phyloP scores from a whole-genome alignment of 2,888 invertebrate species.

The Suillia variegata region DNA sequence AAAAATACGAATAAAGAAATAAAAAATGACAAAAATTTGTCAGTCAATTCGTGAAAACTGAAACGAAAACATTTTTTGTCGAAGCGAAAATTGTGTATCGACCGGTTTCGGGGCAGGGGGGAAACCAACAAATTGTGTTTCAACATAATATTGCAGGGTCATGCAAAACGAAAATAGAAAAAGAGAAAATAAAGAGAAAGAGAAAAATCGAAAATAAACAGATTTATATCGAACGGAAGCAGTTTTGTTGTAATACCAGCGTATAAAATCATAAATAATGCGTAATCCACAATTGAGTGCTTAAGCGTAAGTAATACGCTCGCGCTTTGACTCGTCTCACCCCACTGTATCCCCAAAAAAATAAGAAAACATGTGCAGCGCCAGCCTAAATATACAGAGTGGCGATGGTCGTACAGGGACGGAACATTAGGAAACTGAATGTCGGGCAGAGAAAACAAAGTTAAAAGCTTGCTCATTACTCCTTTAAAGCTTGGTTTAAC shows the following conservation, averaged over 20 bases:
- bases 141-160: neutral
- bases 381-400: too few species aligned
- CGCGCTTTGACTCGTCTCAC: neutral
- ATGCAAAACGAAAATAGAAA: constrained; percentile 1
- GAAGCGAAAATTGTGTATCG: too few species aligned
- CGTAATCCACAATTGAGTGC: constrained; percentile 53
- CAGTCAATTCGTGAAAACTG: neutral
- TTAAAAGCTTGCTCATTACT: too few species aligned
- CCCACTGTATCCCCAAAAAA: neutral
- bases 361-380: too few species aligned
- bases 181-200: neutral
- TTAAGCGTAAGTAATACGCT: constrained; percentile 32
- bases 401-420: too few species aligned
- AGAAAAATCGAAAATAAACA: neutral
- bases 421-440: too few species aligned
- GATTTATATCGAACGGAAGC: neutral
- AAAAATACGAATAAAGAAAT: neutral
- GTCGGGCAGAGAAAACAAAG: too few species aligned
- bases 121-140: constrained; percentile 6
- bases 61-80: too few species aligned
- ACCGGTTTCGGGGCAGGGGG: neutral
- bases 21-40: neutral
- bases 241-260: constrained; percentile 43
- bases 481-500: too few species aligned
- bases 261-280: constrained; percentile 52